Evolutionary conservation across 2,797 vertebrate species (phyloP), one percentile per base, ranked within the genome.

Genomic region (Xiphorhynchus erythropygius): DNA sequence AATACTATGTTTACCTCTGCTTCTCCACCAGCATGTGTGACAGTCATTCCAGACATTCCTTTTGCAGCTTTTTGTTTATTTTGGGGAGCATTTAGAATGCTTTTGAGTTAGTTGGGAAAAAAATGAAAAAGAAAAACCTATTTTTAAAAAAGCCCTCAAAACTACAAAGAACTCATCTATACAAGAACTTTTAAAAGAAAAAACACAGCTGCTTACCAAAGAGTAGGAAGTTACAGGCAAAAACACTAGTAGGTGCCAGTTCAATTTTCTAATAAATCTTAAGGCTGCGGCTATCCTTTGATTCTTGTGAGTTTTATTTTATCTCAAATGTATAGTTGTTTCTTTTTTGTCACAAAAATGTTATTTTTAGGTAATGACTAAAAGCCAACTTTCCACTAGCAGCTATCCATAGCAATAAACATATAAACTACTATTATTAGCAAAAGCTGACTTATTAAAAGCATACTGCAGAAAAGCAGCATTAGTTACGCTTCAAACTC

Each of bases 31-130:
- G 74, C 74, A 82, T 57, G 18, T 69, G 82, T 18, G 32, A 90
- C 78, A 94, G 41, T 79, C 93, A 95, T 95, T 96, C 96, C 96
- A 94, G 63, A 81, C 85, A 94, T 90, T 93, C 89, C 59, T 91
- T 73, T 39, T 41, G 11, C 28, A 91, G 67, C 11, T 90, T 92
- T 95, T 88, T 94, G 77, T 94, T 94, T 96, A 73, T 96, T 85
- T 65, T 57, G 37, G 52, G 41, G 63, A 91, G 82, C 1, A 1
- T 56, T 81, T 60, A 86, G 67, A 86, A 88, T 17, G 41, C 8
- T 82, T 91, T 81, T 88, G 57, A 41, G 55, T 63, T 53, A 81
- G 37, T 33, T 8, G 2, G 2, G 22, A 67, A 84, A 81, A 41
- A 3, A 5, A 4, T 11, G 19, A 60, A 21, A 9, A 22, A 6